A percentile compares a stretch with the other conserved stretches of the same genome.
These are phyloP conservation scores for Origma solitaria DNA, from an alignment of 2,113 vertebrate species.

Conservation along the genomic window DNA sequence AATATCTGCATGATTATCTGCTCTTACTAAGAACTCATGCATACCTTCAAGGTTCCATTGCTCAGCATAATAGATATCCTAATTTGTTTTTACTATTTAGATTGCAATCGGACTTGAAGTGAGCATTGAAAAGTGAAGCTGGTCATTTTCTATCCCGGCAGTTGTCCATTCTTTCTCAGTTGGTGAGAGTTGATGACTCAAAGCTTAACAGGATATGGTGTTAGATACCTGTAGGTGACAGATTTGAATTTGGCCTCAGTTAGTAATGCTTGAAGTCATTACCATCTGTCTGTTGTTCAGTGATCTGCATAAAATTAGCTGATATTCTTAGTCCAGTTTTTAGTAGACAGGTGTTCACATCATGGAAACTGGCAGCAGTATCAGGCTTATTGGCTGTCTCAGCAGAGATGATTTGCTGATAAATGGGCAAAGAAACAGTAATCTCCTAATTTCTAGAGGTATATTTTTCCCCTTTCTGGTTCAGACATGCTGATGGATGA, in stretches of 20 bases:
- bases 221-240: slow-evolving; percentile 56
- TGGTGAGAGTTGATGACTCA: slow-evolving; percentile 50
- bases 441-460: neutral
- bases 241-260: slow-evolving; percentile 42
- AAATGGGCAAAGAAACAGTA: neutral
- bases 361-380: slow-evolving; percentile 41
- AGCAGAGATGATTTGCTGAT: neutral
- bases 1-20: neutral
- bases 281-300: slow-evolving; percentile 60
- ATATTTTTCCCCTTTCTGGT: neutral
- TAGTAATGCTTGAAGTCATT: slow-evolving; percentile 60
- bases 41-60: neutral
- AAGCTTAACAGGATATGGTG: slow-evolving; percentile 49
- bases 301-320: slow-evolving; percentile 49
- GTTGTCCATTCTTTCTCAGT: slow-evolving; percentile 43
- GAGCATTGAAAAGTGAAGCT: neutral
- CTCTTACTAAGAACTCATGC: neutral
- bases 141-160: neutral
- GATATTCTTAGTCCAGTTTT: slow-evolving; percentile 54
- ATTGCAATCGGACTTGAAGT: neutral
- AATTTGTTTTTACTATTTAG: neutral
- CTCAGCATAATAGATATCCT: neutral
- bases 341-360: slow-evolving; percentile 57
- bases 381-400: neutral
- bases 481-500: neutral